Percentiles rank a stretch among this genome's conserved stretches.
phyloP scores from a whole-genome alignment of 2,888 invertebrate genomes.

The Leptinotarsa peninsularis region DNA sequence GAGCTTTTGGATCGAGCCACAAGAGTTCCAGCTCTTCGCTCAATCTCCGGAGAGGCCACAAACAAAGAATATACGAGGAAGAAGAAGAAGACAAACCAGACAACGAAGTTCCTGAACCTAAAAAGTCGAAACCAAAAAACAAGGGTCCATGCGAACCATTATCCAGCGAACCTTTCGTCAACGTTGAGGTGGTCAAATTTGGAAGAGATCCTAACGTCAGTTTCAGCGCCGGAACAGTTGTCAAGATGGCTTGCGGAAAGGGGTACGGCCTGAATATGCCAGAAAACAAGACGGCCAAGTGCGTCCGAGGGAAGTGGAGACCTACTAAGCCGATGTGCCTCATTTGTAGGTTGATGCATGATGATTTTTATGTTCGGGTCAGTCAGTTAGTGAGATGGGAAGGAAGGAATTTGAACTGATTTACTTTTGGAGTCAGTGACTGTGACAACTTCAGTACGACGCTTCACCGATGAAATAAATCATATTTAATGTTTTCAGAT shows the following conservation, averaged over 20 bases:
- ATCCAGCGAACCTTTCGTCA: conserved; percentile 74
- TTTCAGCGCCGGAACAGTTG: conserved; percentile 81
- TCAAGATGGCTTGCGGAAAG: conserved; percentile 80
- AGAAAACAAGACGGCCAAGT: conserved; percentile 81
- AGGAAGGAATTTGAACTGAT: background rate
- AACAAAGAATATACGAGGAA: conserved; percentile 46
- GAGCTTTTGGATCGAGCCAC: conserved; percentile 59
- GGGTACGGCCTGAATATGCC: conserved; percentile 82
- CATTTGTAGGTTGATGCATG: conserved; percentile 73
- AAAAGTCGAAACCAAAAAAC: conserved; percentile 57
- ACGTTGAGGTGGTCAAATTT: conserved; percentile 77
- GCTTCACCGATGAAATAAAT: background rate
- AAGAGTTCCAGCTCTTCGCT: conserved; percentile 57
- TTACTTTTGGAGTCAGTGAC: background rate
- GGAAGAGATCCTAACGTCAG: conserved; percentile 79
- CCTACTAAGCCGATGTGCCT: conserved; percentile 84
- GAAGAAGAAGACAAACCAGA: conserved; percentile 51
- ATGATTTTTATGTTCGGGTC: conserved; percentile 13
- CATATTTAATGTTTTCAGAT: no score
- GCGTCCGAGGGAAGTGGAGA: conserved; percentile 87
- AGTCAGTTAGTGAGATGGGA: conserved; percentile 8
- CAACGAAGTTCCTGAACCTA: conserved; percentile 47
- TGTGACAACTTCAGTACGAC: no score
- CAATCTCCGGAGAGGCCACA: conserved; percentile 57
- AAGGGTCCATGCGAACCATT: conserved; percentile 78